Evolutionary conservation across 1,140 invertebrate genomes (phyloP), one percentile per base, ranked within the genome.

Genomic region (Drosophila jambulina): DNA sequence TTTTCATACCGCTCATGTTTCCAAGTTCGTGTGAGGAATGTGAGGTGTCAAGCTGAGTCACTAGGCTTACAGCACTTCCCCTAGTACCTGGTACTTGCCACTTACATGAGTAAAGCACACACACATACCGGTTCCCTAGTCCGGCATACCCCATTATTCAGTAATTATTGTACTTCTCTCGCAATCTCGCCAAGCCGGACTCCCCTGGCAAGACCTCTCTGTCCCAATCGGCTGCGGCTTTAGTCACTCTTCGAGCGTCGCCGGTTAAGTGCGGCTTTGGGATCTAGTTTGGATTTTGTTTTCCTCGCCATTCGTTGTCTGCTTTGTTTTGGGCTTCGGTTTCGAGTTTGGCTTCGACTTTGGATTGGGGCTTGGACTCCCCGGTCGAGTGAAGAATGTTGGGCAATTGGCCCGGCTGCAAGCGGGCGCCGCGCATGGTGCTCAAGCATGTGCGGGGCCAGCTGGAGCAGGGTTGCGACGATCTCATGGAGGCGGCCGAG

Each of bases 401-500:
- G 27, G 77, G 77, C 36, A 53, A 46, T 32, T 82, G 85, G 78
- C 61, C 69, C 45, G 54, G 69, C 57, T 75, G 54, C 27, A 71
- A 75, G 34, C n/a, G 21, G 51, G 68, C 68, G 23, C 77, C 84
- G 46, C 84, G 81, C 53, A 90, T 90, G 85, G 68, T 91, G 67
- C 46, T 91, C 34, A 90, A 91, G 38, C 77, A 67, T 38, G 59
- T 91, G 71, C 76, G 90, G n/a, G 58, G 79, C 21, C 80, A 82
- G n/a, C 48, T 91, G 51, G 85, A 91, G 53, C 80, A 63, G 56
- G 54, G 82, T 13, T 81, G 91, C 43, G 82, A 83, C 32, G 90
- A 90, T 0, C 43, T 91, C 9, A 71, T 60, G 40, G 90, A 91
- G 85, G 85, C 81, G 43, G 21, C 34, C n/a, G 60, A 72, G 68